These are phyloP conservation scores for Limnephilus auricula DNA, from an alignment of 2,888 invertebrate genomes.

Conservation along the genomic window DNA sequence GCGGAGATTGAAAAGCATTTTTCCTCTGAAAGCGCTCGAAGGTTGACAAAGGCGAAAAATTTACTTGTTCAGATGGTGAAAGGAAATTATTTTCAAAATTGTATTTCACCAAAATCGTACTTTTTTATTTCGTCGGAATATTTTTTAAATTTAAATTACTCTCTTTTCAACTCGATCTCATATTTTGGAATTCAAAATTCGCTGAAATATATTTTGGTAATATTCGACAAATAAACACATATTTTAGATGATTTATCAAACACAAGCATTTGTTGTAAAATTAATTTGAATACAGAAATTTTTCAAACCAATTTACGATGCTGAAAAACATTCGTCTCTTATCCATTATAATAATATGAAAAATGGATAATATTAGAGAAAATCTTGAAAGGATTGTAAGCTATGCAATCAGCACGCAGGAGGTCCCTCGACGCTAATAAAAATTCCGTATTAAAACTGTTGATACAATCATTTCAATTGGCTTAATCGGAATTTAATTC, in stretches of 20 bases:
- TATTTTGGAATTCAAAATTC: constrained; percentile 6
- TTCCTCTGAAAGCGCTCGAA: constrained; percentile 44
- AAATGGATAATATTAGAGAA: neutral
- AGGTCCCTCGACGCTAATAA: neutral
- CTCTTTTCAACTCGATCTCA: neutral
- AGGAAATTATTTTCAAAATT: constrained; percentile 23
- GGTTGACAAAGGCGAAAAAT: constrained; percentile 36
- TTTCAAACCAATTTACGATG: neutral
- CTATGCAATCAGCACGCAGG: neutral
- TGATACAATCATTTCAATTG: neutral
- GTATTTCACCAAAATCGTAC: constrained; percentile 16
- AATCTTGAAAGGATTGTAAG: neutral
- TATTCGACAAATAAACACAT: neutral
- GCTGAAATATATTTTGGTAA: neutral
- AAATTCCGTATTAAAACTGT: neutral
- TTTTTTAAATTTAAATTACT: neutral
- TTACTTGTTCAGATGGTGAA: constrained; percentile 7
- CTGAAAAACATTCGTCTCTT: neutral
- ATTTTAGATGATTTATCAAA: neutral
- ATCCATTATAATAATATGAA: neutral
- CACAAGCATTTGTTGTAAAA: neutral
- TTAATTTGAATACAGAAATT: neutral
- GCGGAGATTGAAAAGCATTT: constrained; percentile 60
- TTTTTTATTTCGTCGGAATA: neutral
- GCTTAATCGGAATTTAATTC: neutral